A percentile compares a stretch with the other conserved stretches of the same genome.
phyloP scores from a whole-genome alignment of 1,140 invertebrate species.

The Riptortus pedestris region DNA sequence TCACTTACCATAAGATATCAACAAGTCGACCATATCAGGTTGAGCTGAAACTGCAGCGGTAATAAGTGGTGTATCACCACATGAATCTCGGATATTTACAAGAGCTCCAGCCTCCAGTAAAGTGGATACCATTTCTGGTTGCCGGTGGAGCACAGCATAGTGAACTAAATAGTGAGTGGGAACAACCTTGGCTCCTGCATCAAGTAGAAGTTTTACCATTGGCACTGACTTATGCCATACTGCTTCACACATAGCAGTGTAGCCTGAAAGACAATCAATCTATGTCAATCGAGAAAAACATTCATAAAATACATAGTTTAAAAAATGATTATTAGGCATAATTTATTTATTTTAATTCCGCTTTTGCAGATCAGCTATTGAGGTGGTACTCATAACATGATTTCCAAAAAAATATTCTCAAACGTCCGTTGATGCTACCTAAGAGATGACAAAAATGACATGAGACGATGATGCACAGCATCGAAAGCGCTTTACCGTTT shows the following conservation, averaged over 20 bases:
- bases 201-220: slow-evolving; percentile 39
- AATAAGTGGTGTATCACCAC: slow-evolving; percentile 50
- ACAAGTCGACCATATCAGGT: slow-evolving; percentile 40
- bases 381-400: no score
- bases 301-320: no score
- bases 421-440: no score
- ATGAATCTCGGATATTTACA: slow-evolving; percentile 42
- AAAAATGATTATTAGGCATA: no score
- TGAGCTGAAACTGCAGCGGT: slow-evolving; percentile 47
- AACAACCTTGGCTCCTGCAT: slow-evolving; percentile 45
- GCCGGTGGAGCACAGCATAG: slow-evolving; percentile 42
- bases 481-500: no score
- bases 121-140: slow-evolving; percentile 40
- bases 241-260: slow-evolving; percentile 45
- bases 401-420: no score
- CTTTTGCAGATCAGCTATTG: no score
- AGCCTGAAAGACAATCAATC: slow-evolving; percentile 35
- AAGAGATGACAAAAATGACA: no score
- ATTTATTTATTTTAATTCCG: no score
- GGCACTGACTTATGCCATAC: slow-evolving; percentile 40
- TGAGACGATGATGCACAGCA: no score
- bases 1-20: slow-evolving; percentile 41
- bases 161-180: slow-evolving; percentile 47
- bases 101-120: slow-evolving; percentile 42
- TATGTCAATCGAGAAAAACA: neutral